Base-by-base conservation (phyloP, 1,140 invertebrate genomes). In the Sesamia nonagrioides region DNA sequence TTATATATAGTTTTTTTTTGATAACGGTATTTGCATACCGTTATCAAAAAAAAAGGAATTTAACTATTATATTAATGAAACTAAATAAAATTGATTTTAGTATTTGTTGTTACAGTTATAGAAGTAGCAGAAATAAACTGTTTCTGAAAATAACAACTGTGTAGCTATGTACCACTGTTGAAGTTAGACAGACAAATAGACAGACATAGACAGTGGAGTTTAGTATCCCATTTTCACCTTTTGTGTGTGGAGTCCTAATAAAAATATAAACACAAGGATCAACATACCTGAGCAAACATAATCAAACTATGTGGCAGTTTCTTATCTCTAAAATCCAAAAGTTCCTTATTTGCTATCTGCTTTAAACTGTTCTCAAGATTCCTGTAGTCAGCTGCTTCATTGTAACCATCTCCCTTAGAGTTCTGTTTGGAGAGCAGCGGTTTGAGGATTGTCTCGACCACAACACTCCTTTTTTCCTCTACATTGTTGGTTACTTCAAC, bases 401-500 rank as follows among this genome's bases (percentile, higher is more conserved):
- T 84, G 87, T 92, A 80, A 75, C 75, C 42, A 52, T 72, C 79
- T 71, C 81, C 83, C 68, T 83, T 85, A 9, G 95, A 95, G 60
- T 95, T 95, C 77, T 95, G 95, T 83, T 94, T 95, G 7, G 93
- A 94, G 4, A 95, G 86, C 37, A 95, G 80, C 1, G 93, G 94
- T 73, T 95, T 95, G 13, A 94, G 86, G 21, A 94, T 90, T 0
- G 91, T 87, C 75, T 89, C 84, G 6, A 89, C 86, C 58, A 91
- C 86, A 73, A 84, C 93, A 87, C 88, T 93, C 58, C 90, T 86
- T 84, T 93, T 92, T 77, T 92, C 89, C 84, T 95, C 95, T 79
- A 97, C 96, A 95, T 98, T 97, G 90, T 98, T 98, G 80, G 98
- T 98, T 71, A 99, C 97, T 75, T 98, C 96, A 6, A 98, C 97